These are phyloP conservation scores for Anomalospiza imberbis DNA, from an alignment of 2,797 vertebrate species.

Conservation along the genomic window DNA sequence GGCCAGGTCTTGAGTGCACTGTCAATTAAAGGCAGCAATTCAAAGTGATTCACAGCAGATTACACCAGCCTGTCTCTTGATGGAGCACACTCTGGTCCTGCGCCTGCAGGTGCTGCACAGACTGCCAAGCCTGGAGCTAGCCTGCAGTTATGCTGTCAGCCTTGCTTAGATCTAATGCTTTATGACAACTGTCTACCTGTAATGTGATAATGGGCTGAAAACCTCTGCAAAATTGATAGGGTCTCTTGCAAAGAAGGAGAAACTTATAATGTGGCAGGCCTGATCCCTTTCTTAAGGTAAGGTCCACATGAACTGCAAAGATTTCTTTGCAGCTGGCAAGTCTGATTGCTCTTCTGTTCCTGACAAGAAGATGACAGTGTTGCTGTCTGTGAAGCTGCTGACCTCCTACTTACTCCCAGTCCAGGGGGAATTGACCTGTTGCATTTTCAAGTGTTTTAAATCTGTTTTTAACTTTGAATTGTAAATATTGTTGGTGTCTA, in stretches of 20 bases:
- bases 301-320: background rate
- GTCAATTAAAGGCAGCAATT: conserved; percentile 70
- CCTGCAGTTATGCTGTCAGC: conserved; percentile 73
- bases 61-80: conserved; percentile 61
- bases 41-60: conserved; percentile 69
- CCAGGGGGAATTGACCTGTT: background rate
- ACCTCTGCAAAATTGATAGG: conserved; percentile 76
- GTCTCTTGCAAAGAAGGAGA: conserved; percentile 36
- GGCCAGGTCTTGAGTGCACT: conserved; percentile 58
- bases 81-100: conserved; percentile 57
- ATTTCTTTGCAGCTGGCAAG: background rate
- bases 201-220: conserved; percentile 70
- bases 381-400: background rate
- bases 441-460: background rate
- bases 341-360: background rate
- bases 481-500: background rate
- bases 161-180: conserved; percentile 76
- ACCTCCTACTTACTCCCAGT: background rate
- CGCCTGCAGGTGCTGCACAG: conserved; percentile 72
- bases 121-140: conserved; percentile 78
- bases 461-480: background rate
- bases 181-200: conserved; percentile 84
- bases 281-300: background rate
- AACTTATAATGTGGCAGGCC: conserved; percentile 6
- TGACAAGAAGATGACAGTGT: background rate